Percentiles rank a stretch among this genome's conserved stretches.
These are phyloP conservation scores for Homarus americanus DNA, from an alignment of 1,140 invertebrate species.

Conservation along the genomic window DNA sequence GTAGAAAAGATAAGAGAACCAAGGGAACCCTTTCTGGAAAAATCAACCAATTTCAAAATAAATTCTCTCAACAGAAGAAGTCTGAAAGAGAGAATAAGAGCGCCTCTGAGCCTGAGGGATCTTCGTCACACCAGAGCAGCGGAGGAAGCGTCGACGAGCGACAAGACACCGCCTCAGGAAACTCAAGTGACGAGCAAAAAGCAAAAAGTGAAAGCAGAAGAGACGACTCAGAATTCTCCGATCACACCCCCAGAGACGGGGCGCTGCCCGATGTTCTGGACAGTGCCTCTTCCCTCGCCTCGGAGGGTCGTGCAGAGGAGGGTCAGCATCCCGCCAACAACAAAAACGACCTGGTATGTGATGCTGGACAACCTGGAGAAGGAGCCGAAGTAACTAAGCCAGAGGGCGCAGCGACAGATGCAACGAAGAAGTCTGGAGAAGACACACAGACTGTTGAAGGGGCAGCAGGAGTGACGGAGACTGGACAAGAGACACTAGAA, in stretches of 20 bases:
- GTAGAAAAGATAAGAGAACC: not conserved
- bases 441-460: not conserved
- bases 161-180: slow-evolving; percentile 22
- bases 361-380: slow-evolving; percentile 19
- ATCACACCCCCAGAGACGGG: slow-evolving; percentile 10
- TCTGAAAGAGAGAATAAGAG: slow-evolving; percentile 40
- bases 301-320: slow-evolving; percentile 9
- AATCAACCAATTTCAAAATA: slow-evolving; percentile 33
- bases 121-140: slow-evolving; percentile 24
- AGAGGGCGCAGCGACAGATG: not conserved
- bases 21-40: slow-evolving; percentile 35
- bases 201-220: not conserved
- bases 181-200: slow-evolving; percentile 5
- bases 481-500: slow-evolving; percentile 53
- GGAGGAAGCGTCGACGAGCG: slow-evolving; percentile 18
- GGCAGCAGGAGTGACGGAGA: slow-evolving; percentile 6
- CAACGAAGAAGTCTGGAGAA: not conserved
- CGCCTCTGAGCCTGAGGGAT: slow-evolving; percentile 35
- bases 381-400: not conserved
- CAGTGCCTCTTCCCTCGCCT: slow-evolving; percentile 2
- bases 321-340: not conserved
- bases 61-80: slow-evolving; percentile 40
- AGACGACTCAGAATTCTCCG: slow-evolving; percentile 25
- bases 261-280: slow-evolving; percentile 32
- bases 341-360: slow-evolving; percentile 24